Conservation (phyloP, 2,797 vertebrate genomes). For the Euphonia xanthogaster region DNA sequence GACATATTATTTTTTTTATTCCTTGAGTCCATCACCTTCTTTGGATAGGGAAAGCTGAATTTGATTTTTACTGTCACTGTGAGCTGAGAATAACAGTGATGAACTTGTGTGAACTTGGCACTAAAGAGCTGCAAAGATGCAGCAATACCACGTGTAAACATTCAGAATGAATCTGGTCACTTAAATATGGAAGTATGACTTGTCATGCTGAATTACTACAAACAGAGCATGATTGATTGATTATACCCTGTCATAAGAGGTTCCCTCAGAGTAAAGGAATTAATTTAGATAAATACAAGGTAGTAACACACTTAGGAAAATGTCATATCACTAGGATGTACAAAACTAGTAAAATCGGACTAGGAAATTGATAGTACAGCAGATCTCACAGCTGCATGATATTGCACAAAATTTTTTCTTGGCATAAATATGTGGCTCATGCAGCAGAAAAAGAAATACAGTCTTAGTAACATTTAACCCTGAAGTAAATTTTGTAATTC, state of each 20-base stretch:
- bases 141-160: neutral
- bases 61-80: neutral
- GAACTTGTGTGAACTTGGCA: neutral
- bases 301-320: constrained; percentile 45
- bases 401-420: neutral
- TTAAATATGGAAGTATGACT: neutral
- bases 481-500: neutral
- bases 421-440: neutral
- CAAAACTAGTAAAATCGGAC: neutral
- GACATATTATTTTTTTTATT: neutral
- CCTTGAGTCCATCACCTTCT: neutral
- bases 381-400: neutral
- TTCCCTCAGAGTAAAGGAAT: constrained; percentile 22
- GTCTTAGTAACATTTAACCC: neutral
- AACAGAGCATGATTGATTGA: constrained; percentile 49
- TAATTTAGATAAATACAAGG: constrained; percentile 59
- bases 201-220: constrained; percentile 9
- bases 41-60: neutral
- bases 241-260: constrained; percentile 26
- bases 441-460: neutral
- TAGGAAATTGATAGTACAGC: neutral
- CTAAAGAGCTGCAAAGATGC: neutral
- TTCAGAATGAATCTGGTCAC: neutral
- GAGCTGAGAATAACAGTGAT: neutral
- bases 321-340: neutral